Evolutionary conservation across 2,797 vertebrate genomes (phyloP).

Genomic region (Notolabrus celidotus): DNA sequence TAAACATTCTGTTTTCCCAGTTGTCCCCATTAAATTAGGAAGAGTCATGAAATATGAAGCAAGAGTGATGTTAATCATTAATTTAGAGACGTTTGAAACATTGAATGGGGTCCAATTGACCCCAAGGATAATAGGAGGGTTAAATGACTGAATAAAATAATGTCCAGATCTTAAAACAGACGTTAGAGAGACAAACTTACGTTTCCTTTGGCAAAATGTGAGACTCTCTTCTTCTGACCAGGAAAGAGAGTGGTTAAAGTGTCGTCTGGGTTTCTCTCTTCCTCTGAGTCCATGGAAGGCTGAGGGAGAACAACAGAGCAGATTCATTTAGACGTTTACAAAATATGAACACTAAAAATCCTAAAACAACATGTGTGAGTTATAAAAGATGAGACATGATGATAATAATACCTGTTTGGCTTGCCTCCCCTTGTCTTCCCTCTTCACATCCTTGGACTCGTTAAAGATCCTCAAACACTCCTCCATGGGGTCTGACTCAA

Average conservation of each 20-base stretch:
- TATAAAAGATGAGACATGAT: background rate
- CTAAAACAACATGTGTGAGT: background rate
- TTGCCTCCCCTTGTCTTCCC: slow-evolving; percentile 94
- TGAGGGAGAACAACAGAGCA: slow-evolving; percentile 63
- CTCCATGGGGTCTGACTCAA: slow-evolving; percentile 96
- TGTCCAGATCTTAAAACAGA: background rate
- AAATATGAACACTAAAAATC: background rate
- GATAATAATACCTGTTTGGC: slow-evolving; percentile 88
- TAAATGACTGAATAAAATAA: background rate
- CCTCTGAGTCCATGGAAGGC: slow-evolving; percentile 84
- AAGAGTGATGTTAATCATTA: too few species aligned
- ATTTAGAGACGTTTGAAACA: too few species aligned
- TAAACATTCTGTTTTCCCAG: too few species aligned
- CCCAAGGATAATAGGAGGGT: too few species aligned
- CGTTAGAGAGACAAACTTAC: slow-evolving; percentile 80
- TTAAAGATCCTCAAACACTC: slow-evolving; percentile 98
- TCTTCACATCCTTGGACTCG: slow-evolving; percentile 95
- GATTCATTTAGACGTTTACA: background rate
- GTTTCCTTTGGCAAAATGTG: slow-evolving; percentile 91
- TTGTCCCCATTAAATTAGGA: too few species aligned
- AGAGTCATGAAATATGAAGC: too few species aligned
- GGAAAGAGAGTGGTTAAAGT: slow-evolving; percentile 92
- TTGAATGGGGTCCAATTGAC: too few species aligned
- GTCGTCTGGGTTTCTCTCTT: slow-evolving; percentile 82
- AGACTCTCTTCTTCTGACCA: slow-evolving; percentile 96